These are phyloP conservation scores for Pampus argenteus DNA, from an alignment of 2,797 vertebrate species.

Conservation along the genomic window DNA sequence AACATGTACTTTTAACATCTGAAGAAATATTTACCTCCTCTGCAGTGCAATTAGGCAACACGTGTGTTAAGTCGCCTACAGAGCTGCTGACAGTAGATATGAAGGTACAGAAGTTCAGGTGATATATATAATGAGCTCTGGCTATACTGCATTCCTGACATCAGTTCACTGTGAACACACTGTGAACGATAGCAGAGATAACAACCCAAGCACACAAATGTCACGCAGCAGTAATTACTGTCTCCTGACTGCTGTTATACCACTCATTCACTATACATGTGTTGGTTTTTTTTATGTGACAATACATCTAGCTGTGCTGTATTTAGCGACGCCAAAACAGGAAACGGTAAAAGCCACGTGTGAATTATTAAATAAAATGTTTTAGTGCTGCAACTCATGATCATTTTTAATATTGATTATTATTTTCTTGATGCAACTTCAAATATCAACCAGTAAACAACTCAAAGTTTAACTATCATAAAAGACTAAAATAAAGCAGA, in stretches of 20 bases:
- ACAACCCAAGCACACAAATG: background rate
- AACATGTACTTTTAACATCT: background rate
- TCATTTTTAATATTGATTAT: too few relatives aligned
- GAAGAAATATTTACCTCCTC: background rate
- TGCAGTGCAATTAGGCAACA: background rate
- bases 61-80: background rate
- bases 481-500: too few relatives aligned
- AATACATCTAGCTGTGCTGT: background rate
- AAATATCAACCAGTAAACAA: too few relatives aligned
- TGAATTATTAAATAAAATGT: too few relatives aligned
- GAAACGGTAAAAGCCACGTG: too few relatives aligned
- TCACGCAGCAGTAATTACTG: slow-evolving; percentile 5
- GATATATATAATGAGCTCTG: slow-evolving; percentile 13
- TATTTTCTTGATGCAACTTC: background rate
- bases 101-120: background rate
- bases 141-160: background rate
- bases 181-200: slow-evolving; percentile 15
- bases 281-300: background rate
- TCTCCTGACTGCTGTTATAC: slow-evolving; percentile 13
- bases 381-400: too few relatives aligned
- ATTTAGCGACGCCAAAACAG: too few relatives aligned
- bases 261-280: background rate
- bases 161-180: background rate
- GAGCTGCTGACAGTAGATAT: background rate
- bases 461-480: too few relatives aligned